Conservation (phyloP, 2,888 invertebrate genomes). For the Limenitis camilla region DNA sequence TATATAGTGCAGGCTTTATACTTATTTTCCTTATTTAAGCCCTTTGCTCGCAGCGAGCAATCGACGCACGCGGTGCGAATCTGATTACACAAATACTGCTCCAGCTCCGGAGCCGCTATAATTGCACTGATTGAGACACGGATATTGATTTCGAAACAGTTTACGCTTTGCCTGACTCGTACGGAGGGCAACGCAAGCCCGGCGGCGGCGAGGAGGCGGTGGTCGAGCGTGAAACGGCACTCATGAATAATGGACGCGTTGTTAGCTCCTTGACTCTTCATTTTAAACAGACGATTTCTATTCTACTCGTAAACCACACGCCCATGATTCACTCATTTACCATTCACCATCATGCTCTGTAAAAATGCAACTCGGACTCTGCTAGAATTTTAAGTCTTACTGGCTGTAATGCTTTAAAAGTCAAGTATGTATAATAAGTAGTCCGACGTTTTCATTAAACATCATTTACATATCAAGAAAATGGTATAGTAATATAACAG, state of each 20-base stretch:
- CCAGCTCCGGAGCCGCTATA: conserved; percentile 53
- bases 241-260: conserved; percentile 69
- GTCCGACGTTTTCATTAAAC: conserved; percentile 45
- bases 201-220: conserved; percentile 28
- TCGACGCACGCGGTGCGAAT: conserved; percentile 45
- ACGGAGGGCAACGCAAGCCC: conserved; percentile 16
- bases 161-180: conserved; percentile 40
- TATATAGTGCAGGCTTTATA: conserved; percentile 6
- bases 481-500: conserved; percentile 52
- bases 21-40: conserved; percentile 18
- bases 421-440: too few relatives aligned
- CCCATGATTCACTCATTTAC: conserved; percentile 70
- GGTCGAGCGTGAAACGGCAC: conserved; percentile 55
- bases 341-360: conserved; percentile 68
- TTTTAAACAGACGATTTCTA: conserved; percentile 72
- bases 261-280: conserved; percentile 70
- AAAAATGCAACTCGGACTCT: conserved; percentile 61
- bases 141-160: conserved; percentile 70
- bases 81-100: conserved; percentile 63
- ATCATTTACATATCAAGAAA: conserved; percentile 61
- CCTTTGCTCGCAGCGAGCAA: conserved; percentile 34
- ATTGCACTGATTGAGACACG: conserved; percentile 72
- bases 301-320: conserved; percentile 68
- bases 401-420: conserved; percentile 5
- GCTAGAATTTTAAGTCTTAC: conserved; percentile 60